phyloP scores from a whole-genome alignment of 2,888 invertebrate genomes.

The Amphipyra tragopoginis region DNA sequence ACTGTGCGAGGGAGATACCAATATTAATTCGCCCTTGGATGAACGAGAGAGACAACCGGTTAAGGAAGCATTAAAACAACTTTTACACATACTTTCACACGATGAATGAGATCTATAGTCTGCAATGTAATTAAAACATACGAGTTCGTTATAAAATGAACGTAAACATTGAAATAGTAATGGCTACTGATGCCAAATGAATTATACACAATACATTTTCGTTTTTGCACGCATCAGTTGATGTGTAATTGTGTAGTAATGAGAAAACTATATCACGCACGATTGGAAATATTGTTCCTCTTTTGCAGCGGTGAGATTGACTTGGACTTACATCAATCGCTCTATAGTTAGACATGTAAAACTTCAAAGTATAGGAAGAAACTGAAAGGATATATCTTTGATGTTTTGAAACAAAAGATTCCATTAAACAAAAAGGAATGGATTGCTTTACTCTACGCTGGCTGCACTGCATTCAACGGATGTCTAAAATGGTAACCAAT shows the following conservation, averaged over 20 bases:
- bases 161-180: constrained; percentile 12
- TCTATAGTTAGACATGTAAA: no score
- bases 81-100: constrained; percentile 71
- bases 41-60: constrained; percentile 56
- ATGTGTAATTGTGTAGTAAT: neutral
- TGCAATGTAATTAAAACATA: constrained; percentile 42
- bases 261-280: no score
- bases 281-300: no score
- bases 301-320: no score
- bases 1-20: constrained; percentile 50
- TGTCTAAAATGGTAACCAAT: no score
- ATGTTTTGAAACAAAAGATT: no score
- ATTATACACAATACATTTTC: neutral
- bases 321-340: no score
- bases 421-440: no score
- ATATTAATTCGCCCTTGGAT: constrained; percentile 26
- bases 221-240: constrained; percentile 13
- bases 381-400: no score
- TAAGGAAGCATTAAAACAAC: constrained; percentile 64
- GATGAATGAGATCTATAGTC: constrained; percentile 49
- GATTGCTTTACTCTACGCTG: no score
- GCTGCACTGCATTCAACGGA: no score
- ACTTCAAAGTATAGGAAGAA: no score
- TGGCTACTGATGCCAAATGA: constrained; percentile 17
- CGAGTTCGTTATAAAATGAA: constrained; percentile 29